These are phyloP conservation scores for Gonocerus acuteangulatus DNA, from an alignment of 2,888 invertebrate genomes.

Conservation along the genomic window DNA sequence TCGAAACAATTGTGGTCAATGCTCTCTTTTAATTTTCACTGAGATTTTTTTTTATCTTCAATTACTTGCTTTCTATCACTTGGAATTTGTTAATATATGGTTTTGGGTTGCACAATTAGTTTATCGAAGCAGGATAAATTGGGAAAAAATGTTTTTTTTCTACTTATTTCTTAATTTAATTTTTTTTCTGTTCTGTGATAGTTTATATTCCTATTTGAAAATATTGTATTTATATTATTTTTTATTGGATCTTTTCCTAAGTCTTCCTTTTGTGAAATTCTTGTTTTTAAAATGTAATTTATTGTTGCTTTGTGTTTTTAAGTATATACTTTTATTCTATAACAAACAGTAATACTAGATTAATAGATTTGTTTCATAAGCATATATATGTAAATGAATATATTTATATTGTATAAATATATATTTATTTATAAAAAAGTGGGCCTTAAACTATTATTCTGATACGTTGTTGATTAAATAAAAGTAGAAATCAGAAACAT, in stretches of 20 bases:
- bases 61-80: too few relatives aligned
- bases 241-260: too few relatives aligned
- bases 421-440: not conserved
- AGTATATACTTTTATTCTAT: too few relatives aligned
- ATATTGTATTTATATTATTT: not conserved
- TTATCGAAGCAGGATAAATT: too few relatives aligned
- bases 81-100: too few relatives aligned
- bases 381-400: not conserved
- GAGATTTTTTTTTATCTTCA: too few relatives aligned
- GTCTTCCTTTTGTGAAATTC: not conserved
- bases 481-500: not conserved
- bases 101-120: not conserved
- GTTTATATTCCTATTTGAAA: not conserved
- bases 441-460: not conserved
- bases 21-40: too few relatives aligned
- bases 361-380: too few relatives aligned
- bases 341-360: too few relatives aligned
- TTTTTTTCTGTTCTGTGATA: not conserved
- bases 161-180: not conserved
- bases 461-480: not conserved
- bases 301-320: too few relatives aligned
- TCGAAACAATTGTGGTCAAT: too few relatives aligned
- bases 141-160: not conserved
- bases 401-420: not conserved
- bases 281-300: too few relatives aligned